Evolutionary conservation across 2,797 vertebrate genomes (phyloP).

Genomic region (Pseudocheirus occidentalis): DNA sequence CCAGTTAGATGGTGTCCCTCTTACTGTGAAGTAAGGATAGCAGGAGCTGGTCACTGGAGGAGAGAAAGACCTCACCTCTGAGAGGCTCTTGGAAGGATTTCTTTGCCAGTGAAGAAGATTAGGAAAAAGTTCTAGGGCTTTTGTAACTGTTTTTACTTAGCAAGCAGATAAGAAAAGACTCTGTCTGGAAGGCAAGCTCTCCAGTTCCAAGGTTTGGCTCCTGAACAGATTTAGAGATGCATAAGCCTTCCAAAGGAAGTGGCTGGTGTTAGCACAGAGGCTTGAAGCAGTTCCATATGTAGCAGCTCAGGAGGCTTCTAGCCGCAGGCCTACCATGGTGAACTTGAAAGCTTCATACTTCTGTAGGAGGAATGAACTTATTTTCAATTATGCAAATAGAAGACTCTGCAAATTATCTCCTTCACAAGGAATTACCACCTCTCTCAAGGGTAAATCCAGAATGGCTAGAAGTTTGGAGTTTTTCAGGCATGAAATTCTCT

Average conservation of each 20-base stretch:
- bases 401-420: slow-evolving; percentile 56
- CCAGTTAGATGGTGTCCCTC: not conserved
- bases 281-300: not conserved
- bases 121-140: not conserved
- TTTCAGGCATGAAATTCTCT: slow-evolving; percentile 3
- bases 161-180: slow-evolving; percentile 44
- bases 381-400: slow-evolving; percentile 63
- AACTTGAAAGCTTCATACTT: slow-evolving; percentile 29
- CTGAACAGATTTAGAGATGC: slow-evolving; percentile 12
- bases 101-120: not conserved
- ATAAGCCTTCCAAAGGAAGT: slow-evolving; percentile 25
- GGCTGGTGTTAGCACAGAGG: not conserved
- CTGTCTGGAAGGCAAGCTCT: slow-evolving; percentile 37
- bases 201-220: slow-evolving; percentile 49
- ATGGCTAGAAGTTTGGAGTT: slow-evolving; percentile 50
- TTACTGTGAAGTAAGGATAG: not conserved
- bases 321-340: not conserved
- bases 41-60: not conserved
- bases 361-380: slow-evolving; percentile 2
- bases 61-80: not conserved
- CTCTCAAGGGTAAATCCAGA: slow-evolving; percentile 43
- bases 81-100: not conserved
- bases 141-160: slow-evolving; percentile 31
- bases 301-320: not conserved
- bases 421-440: slow-evolving; percentile 34